These are phyloP conservation scores for Acleris cristana DNA, from an alignment of 2,888 invertebrate genomes.

Conservation along the genomic window DNA sequence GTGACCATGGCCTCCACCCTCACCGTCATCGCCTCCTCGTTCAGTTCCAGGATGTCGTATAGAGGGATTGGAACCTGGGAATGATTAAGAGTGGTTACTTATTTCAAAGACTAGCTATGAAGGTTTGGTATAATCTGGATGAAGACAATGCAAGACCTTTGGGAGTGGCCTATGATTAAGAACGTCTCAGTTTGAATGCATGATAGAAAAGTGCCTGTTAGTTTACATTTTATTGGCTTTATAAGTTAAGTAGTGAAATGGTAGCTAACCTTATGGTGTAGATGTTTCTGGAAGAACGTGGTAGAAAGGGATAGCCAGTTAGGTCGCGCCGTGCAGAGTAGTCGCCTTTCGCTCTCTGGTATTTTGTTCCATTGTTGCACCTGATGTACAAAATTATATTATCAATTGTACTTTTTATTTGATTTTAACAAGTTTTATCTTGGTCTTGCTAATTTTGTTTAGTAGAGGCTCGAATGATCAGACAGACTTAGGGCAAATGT, in stretches of 20 bases:
- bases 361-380: conserved; percentile 81
- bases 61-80: conserved; percentile 84
- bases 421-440: too few species aligned
- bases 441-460: too few species aligned
- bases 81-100: background rate
- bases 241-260: background rate
- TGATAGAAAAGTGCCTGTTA: too few species aligned
- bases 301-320: conserved; percentile 88
- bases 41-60: conserved; percentile 84
- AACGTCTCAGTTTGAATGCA: too few species aligned
- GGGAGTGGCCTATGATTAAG: too few species aligned
- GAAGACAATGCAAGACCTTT: too few species aligned
- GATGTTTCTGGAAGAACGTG: conserved; percentile 86
- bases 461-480: too few species aligned
- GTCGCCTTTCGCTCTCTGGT: conserved; percentile 71
- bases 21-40: conserved; percentile 83
- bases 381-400: conserved; percentile 47
- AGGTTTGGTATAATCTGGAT: too few species aligned
- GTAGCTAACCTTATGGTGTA: conserved; percentile 78
- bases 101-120: too few species aligned
- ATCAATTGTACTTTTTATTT: background rate
- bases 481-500: too few species aligned
- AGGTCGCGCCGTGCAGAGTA: conserved; percentile 86
- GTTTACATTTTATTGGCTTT: too few species aligned
- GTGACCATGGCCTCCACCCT: conserved; percentile 87